Base-by-base conservation (phyloP, 23 tunicate species). In the Corella eumyota region DNA sequence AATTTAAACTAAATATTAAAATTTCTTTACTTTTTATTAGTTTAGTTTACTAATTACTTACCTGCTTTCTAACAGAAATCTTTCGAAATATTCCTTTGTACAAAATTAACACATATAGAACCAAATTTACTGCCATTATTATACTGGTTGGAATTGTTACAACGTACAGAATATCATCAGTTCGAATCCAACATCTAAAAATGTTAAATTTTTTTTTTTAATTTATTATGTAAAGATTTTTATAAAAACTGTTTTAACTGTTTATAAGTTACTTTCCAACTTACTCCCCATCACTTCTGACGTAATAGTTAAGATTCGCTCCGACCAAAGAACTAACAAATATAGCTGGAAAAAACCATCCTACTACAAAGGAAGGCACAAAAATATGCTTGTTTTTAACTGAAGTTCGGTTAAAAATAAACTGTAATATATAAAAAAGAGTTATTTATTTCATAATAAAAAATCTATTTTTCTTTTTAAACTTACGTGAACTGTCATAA, bases 261-360 rank as follows among this genome's bases (percentile, higher is more conserved):
- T n/a, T n/a, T n/a, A n/a, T n/a, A n/a, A n/a, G n/a, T n/a, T n/a
- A n/a, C n/a, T n/a, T n/a, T n/a, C n/a, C n/a, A 30, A 54, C 60
- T 54, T 25, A 54, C 60, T 47, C 52, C 22, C 51, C 51, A 31
- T 66, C 56, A 30, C 29, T 32, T 7, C 59, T 45, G 4, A 20
- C 19, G 38, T 66, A 66, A 6, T 31, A n/a, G 51, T 30, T 6
- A 6, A 19, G 50, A 66, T 66, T 31, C 36, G 1, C 60, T 9
- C 30, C 60, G 9, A 51, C 17, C 7, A 66, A 44, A 6, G 25
- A 38, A 2, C 56, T 34, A 47, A 66, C 71, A 31, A 66, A 66
- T n/a, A 66, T 11, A 2, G 50, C 37, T 11, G 71, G 71, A 2
- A 66, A 4, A 20, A 66, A 4, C 71, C 71, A 66, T 25, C 58